phyloP scores from a whole-genome alignment of 2,113 vertebrate genomes.

The Barbus barbus region DNA sequence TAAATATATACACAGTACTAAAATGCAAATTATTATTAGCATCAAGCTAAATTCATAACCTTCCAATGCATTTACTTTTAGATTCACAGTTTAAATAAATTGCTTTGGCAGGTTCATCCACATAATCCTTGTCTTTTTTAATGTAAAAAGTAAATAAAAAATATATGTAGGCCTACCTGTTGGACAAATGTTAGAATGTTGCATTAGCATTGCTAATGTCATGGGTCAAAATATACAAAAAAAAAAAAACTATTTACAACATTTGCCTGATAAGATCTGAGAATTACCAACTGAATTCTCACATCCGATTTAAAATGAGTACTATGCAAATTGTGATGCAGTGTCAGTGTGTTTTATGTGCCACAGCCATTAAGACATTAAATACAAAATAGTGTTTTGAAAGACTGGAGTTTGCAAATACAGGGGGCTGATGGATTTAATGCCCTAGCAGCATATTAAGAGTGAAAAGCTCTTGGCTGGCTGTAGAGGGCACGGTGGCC shows the following conservation, averaged over 20 bases:
- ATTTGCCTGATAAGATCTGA: neutral
- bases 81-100: too few relatives aligned
- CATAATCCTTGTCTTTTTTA: too few relatives aligned
- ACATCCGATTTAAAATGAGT: neutral
- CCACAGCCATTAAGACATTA: neutral
- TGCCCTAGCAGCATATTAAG: conserved; percentile 30
- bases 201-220: neutral
- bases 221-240: neutral
- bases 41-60: too few relatives aligned
- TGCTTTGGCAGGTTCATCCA: too few relatives aligned
- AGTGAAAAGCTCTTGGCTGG: conserved; percentile 38
- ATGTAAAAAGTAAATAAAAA: too few relatives aligned
- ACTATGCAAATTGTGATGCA: neutral
- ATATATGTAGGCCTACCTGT: too few relatives aligned
- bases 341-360: neutral
- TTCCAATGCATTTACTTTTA: too few relatives aligned
- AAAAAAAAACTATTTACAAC: neutral
- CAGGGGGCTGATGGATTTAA: conserved; percentile 44
- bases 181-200: neutral
- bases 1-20: too few relatives aligned
- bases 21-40: too few relatives aligned
- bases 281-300: too few relatives aligned
- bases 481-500: conserved; percentile 16
- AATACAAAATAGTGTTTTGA: conserved; percentile 14
- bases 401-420: conserved; percentile 31